phyloP scores from a whole-genome alignment of 2,113 vertebrate genomes.

The Corythoichthys intestinalis region DNA sequence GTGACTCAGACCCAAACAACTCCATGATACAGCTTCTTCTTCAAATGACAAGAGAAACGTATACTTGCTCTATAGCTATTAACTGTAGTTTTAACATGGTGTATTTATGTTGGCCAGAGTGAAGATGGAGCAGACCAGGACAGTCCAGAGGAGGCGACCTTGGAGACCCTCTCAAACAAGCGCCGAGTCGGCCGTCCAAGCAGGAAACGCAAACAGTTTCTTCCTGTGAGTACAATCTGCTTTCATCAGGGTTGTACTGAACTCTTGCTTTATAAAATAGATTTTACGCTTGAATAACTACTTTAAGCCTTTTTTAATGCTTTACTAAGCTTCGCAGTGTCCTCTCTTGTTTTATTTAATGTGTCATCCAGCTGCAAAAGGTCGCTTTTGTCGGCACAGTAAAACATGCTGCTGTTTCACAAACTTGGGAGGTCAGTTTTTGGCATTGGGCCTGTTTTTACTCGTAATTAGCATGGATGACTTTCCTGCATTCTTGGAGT shows the following conservation, averaged over 20 bases:
- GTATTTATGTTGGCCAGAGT: constrained; percentile 65
- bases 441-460: neutral
- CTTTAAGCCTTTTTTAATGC: neutral
- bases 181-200: constrained; percentile 86
- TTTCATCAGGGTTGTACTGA: constrained; percentile 6
- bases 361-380: neutral
- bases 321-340: neutral
- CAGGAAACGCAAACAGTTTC: constrained; percentile 85
- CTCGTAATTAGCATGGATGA: neutral
- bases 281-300: neutral
- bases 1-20: too few species aligned
- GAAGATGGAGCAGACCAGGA: constrained; percentile 82
- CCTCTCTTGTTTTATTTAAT: neutral
- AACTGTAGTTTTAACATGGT: constrained; percentile 22
- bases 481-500: constrained; percentile 4
- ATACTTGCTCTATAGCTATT: neutral
- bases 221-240: constrained; percentile 67
- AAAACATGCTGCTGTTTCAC: neutral
- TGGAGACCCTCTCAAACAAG: constrained; percentile 73
- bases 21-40: too few species aligned
- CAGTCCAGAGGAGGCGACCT: constrained; percentile 81
- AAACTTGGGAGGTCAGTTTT: neutral
- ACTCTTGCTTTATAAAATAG: constrained; percentile 5
- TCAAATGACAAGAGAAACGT: neutral
- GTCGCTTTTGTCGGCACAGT: neutral